Percentiles rank a stretch among this genome's conserved stretches.
Evolutionary conservation across 1,140 invertebrate species (phyloP).

Genomic region (Lepidostoma basale): DNA sequence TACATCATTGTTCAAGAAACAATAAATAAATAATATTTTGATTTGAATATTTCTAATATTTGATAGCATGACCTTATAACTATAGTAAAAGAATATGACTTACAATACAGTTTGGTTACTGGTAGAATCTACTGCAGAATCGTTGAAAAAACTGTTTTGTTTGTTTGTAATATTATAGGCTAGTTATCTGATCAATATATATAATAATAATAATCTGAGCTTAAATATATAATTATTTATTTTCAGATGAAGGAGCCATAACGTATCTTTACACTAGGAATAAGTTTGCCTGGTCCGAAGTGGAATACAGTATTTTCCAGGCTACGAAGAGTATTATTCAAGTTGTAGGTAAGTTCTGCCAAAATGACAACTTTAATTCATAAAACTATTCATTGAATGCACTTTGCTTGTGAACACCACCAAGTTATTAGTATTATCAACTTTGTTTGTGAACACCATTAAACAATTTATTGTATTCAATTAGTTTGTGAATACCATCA

Average conservation of each 20-base stretch:
- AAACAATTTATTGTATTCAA: no score
- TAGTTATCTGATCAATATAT: no score
- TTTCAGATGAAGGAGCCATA: conserved; percentile 55
- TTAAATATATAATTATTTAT: conserved; percentile 25
- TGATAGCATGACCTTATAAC: no score
- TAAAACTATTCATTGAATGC: background rate
- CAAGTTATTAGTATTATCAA: background rate
- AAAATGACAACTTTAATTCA: background rate
- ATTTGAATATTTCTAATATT: no score
- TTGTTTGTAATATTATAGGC: background rate
- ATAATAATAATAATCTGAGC: no score
- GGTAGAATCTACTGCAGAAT: background rate
- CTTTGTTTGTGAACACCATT: background rate
- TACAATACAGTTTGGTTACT: background rate
- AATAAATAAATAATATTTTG: no score
- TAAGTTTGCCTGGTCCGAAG: conserved; percentile 57
- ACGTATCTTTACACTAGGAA: conserved; percentile 57
- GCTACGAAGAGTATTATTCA: conserved; percentile 49
- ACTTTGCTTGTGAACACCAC: background rate
- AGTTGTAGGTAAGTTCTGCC: conserved; percentile 38
- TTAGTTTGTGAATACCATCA: no score
- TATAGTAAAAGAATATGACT: no score
- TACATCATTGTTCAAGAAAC: no score
- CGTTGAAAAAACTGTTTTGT: background rate
- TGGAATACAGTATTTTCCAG: conserved; percentile 55